phyloP scores from a whole-genome alignment of 2,797 vertebrate genomes.

The Austrolebias charrua region DNA sequence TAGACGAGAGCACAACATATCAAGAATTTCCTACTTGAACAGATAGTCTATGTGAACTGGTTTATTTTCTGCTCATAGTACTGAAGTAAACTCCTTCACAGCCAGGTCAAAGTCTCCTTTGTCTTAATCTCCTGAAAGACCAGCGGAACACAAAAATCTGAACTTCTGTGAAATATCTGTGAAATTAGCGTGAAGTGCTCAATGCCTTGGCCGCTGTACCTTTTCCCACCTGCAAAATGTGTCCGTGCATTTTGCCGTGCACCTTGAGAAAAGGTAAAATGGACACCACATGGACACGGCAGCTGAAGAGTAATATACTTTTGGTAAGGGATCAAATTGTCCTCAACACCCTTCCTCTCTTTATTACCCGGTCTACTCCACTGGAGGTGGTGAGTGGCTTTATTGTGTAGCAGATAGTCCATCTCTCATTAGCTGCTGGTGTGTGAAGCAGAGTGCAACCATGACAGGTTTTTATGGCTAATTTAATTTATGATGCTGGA shows the following conservation, averaged over 20 bases:
- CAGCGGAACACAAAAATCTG: conserved; percentile 58
- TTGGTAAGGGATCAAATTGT: conserved; percentile 72
- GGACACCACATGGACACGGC: conserved; percentile 48
- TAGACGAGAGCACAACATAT: no score
- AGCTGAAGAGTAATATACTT: conserved; percentile 69
- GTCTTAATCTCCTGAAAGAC: conserved; percentile 64
- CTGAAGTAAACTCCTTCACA: conserved; percentile 36
- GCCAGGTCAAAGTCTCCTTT: conserved; percentile 35
- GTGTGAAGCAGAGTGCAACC: conserved; percentile 53
- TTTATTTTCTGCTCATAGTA: background rate
- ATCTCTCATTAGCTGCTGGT: conserved; percentile 73
- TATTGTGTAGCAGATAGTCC: conserved; percentile 67
- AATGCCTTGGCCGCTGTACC: conserved; percentile 43
- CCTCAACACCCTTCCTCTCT: conserved; percentile 65
- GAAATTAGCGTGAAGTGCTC: conserved; percentile 68
- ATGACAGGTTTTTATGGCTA: conserved; percentile 66
- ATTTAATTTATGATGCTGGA: conserved; percentile 69
- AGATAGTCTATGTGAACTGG: no score
- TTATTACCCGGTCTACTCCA: conserved; percentile 62
- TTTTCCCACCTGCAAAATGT: conserved; percentile 70
- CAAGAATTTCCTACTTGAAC: no score
- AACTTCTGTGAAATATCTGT: conserved; percentile 72
- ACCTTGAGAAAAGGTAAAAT: conserved; percentile 64
- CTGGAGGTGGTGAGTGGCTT: conserved; percentile 59
- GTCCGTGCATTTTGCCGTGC: conserved; percentile 50